Conservation (phyloP, 2,113 vertebrate genomes). For the Ginglymostoma cirratum region DNA sequence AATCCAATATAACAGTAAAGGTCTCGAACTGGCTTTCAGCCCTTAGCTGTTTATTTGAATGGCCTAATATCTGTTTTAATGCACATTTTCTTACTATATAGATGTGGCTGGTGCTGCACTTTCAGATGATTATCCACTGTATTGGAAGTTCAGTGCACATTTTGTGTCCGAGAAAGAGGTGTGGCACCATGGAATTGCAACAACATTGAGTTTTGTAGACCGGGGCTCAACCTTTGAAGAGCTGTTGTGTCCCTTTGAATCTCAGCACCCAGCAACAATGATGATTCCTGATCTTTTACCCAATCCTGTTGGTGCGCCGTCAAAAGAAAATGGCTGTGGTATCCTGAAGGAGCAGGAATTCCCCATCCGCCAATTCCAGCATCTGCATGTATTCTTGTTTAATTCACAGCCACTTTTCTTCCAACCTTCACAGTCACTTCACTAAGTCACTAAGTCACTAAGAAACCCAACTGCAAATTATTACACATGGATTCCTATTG, state of each 20-base stretch:
- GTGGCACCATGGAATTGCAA: neutral
- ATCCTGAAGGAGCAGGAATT: neutral
- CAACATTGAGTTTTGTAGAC: neutral
- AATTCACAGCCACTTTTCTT: too few relatives aligned
- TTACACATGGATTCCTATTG: too few relatives aligned
- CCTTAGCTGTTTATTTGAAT: neutral
- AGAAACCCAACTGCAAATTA: too few relatives aligned
- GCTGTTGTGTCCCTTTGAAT: neutral
- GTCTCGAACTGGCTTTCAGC: neutral
- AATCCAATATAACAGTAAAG: neutral
- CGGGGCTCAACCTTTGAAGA: neutral
- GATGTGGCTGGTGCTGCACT: neutral
- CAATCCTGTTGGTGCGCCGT: neutral
- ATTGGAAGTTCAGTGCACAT: neutral
- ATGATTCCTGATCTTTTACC: neutral
- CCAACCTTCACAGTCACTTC: too few relatives aligned
- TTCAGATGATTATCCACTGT: neutral
- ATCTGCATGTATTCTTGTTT: too few relatives aligned
- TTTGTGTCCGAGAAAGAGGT: neutral
- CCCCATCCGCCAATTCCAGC: neutral
- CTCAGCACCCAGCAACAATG: neutral
- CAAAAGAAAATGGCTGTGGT: neutral
- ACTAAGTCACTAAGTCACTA: too few relatives aligned
- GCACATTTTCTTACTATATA: neutral
- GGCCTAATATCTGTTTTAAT: neutral